Evolutionary conservation across 1,140 invertebrate species (phyloP).

Genomic region (Drosophila bifasciata): DNA sequence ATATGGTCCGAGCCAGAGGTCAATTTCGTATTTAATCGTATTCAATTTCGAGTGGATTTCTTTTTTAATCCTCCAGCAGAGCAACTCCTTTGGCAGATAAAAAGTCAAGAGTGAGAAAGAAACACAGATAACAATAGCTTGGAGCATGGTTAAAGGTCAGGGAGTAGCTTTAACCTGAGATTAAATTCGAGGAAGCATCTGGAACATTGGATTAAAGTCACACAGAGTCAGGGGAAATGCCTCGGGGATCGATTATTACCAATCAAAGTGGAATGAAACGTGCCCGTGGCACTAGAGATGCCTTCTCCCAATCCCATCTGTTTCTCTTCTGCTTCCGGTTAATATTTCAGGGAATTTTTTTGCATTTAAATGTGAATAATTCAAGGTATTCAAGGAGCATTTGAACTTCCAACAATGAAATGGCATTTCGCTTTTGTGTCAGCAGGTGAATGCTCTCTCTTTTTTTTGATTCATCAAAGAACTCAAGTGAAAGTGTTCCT

Average conservation of each 20-base stretch:
- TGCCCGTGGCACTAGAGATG: conserved; percentile 40
- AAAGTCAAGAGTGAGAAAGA: conserved; percentile 39
- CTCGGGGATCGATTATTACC: conserved; percentile 84
- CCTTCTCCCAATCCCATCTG: conserved; percentile 9
- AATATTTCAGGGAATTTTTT: conserved; percentile 55
- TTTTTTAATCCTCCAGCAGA: conserved; percentile 68
- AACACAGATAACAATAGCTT: conserved; percentile 26
- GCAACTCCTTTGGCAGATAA: conserved; percentile 27
- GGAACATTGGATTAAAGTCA: conserved; percentile 60
- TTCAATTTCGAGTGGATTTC: conserved; percentile 81
- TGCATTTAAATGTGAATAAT: conserved; percentile 8
- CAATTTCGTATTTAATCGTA: conserved; percentile 79
- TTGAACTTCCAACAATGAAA: conserved; percentile 16
- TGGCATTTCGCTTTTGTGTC: not conserved
- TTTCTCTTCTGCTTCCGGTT: conserved; percentile 8
- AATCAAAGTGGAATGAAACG: conserved; percentile 83
- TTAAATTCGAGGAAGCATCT: conserved; percentile 10
- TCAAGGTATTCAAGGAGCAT: conserved; percentile 27
- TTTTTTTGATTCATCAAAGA: not conserved
- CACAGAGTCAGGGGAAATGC: conserved; percentile 48
- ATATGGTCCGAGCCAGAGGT: conserved; percentile 72
- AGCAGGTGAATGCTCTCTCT: conserved; percentile 20
- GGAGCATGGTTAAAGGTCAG: conserved; percentile 6
- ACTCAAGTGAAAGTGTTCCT: not conserved
- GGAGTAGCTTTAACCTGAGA: conserved; percentile 14